A percentile compares a stretch with the other conserved stretches of the same genome.
phyloP scores from a whole-genome alignment of 2,888 invertebrate species.

The Lycia hirtaria region DNA sequence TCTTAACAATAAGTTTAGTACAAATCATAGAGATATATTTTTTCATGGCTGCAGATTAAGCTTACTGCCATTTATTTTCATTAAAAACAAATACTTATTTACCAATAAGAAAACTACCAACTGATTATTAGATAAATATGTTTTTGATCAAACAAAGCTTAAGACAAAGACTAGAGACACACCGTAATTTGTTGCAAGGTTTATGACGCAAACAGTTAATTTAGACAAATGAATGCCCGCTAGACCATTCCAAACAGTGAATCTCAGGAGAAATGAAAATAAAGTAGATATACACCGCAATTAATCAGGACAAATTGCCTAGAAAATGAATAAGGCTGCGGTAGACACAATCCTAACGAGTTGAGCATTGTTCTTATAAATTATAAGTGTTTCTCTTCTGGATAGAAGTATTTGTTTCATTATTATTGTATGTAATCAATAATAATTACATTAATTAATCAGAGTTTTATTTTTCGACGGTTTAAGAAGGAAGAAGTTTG shows the following conservation, averaged over 20 bases:
- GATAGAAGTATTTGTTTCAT: conserved; percentile 43
- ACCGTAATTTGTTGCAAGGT: neutral
- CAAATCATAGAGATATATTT: too few species aligned
- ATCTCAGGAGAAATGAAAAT: conserved; percentile 3
- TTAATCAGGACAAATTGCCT: conserved; percentile 27
- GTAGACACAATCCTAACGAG: conserved; percentile 30
- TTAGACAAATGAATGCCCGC: neutral
- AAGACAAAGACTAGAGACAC: too few species aligned
- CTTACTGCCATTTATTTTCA: too few species aligned
- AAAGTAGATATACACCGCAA: conserved; percentile 11
- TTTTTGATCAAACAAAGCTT: too few species aligned
- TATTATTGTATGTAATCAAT: neutral
- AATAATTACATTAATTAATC: neutral
- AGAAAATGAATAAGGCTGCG: conserved; percentile 32
- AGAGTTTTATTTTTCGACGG: neutral
- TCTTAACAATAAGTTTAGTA: too few species aligned
- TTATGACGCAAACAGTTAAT: neutral
- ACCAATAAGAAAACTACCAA: too few species aligned
- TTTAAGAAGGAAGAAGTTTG: too few species aligned
- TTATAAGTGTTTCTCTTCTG: conserved; percentile 23
- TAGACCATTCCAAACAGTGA: conserved; percentile 3
- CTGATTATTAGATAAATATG: too few species aligned
- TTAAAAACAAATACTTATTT: too few species aligned
- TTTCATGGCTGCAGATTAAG: too few species aligned
- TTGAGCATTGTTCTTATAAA: conserved; percentile 25